Percentiles rank a stretch among this genome's conserved stretches.
Conservation (phyloP, 2,888 invertebrate genomes). For the Tachystola acroxantha region DNA sequence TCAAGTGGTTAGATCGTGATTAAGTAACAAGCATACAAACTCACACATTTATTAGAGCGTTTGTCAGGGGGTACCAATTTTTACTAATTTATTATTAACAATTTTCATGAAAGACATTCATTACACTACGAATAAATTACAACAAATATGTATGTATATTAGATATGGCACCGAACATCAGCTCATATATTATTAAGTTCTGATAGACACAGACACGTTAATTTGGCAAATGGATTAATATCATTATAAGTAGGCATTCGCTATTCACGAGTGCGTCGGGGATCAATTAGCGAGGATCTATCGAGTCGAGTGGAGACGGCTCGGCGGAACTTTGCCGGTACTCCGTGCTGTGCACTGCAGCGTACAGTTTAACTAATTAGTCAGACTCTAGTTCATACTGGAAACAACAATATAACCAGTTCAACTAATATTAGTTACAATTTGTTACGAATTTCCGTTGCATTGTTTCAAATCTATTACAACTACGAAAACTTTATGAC, state of each 20-base stretch:
- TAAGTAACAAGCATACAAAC: too few species aligned
- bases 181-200: neutral
- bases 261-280: slow-evolving; percentile 31
- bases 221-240: slow-evolving; percentile 1
- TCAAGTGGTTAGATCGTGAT: too few species aligned
- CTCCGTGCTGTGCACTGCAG: slow-evolving; percentile 1
- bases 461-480: neutral
- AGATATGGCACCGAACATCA: too few species aligned
- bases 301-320: slow-evolving; percentile 8
- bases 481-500: too few species aligned
- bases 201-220: neutral
- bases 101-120: too few species aligned
- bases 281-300: slow-evolving; percentile 35
- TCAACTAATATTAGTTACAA: slow-evolving; percentile 4
- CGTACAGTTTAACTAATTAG: slow-evolving; percentile 11
- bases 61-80: too few species aligned
- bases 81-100: too few species aligned
- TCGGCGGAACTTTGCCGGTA: slow-evolving; percentile 4
- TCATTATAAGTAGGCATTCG: slow-evolving; percentile 20
- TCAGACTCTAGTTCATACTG: neutral
- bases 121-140: too few species aligned
- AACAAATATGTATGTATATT: too few species aligned
- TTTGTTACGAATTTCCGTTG: neutral
- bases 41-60: too few species aligned
- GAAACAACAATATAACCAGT: slow-evolving; percentile 7